Evolutionary conservation across 2,797 vertebrate species (phyloP), one percentile per base, ranked within the genome.

Genomic region (Acipenser transmontanus): DNA sequence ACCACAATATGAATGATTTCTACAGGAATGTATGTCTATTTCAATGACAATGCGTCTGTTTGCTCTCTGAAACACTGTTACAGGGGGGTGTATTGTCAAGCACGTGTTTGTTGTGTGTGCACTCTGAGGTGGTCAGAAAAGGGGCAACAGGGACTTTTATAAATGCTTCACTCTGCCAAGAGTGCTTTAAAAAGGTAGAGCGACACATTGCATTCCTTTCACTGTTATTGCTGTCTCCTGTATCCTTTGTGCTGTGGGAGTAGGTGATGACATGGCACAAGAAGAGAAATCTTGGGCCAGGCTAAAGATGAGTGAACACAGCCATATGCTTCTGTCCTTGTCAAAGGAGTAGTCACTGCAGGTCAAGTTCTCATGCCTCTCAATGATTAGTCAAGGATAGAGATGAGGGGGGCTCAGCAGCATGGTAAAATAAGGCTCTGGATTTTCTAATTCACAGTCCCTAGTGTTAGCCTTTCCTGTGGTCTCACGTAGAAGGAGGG

Each of bases 161-260:
- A 75, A 74, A 66, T 66, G 72, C 67, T 71, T 70, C 63, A 77
- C 81, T 87, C 88, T 79, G 78, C 86, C 83, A 84, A 83, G 84
- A 78, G 77, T 74, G 75, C 79, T 76, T 67, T 79, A 73, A 61
- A 34, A 61, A 61, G 60, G 60, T 61, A 47, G 17, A 17, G 60
- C 17, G 34, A 17, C 17, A 10, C 60, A 61, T 10, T 34, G 69
- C 76, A 83, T 84, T 85, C 76, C 72, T 80, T 70, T 80, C 68
- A 10, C 54, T 72, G 72, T 57, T 79, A 68, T 69, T 69, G 54
- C 63, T 73, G 59, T 64, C 67, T 65, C 61, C 17, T 50, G 66
- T 69, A 70, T 61, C 70, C 76, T 84, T 81, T 80, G 66, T 71
- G 81, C 66, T 75, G 70, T 71, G 74, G 80, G 14, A 75, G 67